Conservation (phyloP, 2,888 invertebrate genomes). For the Pheosia gnoma region DNA sequence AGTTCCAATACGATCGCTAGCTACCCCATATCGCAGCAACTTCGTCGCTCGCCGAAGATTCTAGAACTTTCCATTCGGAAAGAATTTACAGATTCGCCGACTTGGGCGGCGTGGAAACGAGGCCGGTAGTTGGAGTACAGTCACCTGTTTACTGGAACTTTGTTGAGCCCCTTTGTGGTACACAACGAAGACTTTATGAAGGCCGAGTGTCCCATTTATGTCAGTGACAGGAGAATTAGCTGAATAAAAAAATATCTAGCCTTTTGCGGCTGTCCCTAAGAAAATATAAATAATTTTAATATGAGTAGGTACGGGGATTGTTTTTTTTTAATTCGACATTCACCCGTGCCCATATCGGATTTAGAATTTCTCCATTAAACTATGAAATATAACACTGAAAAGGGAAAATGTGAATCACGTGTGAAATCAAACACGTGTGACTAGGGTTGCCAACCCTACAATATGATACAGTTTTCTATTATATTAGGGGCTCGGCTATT, state of each 20-base stretch:
- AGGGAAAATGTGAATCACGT: constrained; percentile 38
- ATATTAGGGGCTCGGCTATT: too few relatives aligned
- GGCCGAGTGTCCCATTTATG: too few relatives aligned
- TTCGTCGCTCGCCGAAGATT: constrained; percentile 22
- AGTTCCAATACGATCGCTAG: constrained; percentile 22
- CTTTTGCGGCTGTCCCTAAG: too few relatives aligned
- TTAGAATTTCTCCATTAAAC: constrained; percentile 1
- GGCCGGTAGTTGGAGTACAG: constrained; percentile 14
- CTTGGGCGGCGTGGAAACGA: constrained; percentile 9
- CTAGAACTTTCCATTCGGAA: constrained; percentile 23
- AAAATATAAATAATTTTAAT: too few relatives aligned
- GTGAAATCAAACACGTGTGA: constrained; percentile 48
- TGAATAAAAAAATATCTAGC: too few relatives aligned
- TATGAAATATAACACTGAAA: constrained; percentile 11
- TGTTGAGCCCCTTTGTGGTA: not conserved
- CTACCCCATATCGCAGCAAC: constrained; percentile 22
- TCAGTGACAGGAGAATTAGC: too few relatives aligned
- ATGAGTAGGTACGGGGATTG: too few relatives aligned
- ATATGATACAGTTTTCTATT: too few relatives aligned
- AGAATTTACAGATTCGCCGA: constrained; percentile 30
- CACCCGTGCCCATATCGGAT: not conserved
- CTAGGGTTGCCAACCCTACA: not conserved
- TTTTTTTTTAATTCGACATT: too few relatives aligned
- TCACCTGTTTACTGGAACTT: constrained; percentile 13
- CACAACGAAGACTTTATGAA: not conserved